Base-by-base conservation (phyloP, 2,797 vertebrate genomes). In the Cynodonichthys magdalenae region DNA sequence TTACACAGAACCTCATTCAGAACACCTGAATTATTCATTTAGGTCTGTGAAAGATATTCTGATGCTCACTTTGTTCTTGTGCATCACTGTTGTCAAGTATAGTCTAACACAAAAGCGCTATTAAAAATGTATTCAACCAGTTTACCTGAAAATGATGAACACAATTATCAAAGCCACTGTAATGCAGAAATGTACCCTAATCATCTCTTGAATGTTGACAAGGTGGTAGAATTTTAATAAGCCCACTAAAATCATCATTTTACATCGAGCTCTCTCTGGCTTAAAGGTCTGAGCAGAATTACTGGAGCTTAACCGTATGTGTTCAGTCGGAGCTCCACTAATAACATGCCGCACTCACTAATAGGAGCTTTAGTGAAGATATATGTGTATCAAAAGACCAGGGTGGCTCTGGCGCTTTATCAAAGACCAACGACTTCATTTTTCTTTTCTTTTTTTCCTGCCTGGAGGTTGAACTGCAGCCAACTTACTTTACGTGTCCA, bases 311-410 rank as follows among this genome's bases (percentile, higher is more conserved):
- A 87, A 76, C 74, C 61, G 60, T 65, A 51, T 53, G 66, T 71
- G 75, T 76, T 79, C 59, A 74, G 69, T 69, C 60, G 14, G 41
- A 69, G 52, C 55, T 39, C 71, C n/a, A 42, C 57, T 75, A 85
- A 90, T 85, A 61, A 85, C 53, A 79, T 57, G 66, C 69, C 66
- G 57, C 69, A 66, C 53, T 44, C 45, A 57, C 80, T 86, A 86
- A 84, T 75, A 81, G 66, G 68, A 57, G 79, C 69, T 81, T 86
- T 60, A 73, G 71, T 34, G 50, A 57, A 81, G 76, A 78, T 77
- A 61, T 75, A 63, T 79, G 77, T 75, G 45, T 72, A 71, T 78
- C 58, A 72, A 75, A 75, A 74, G 42, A 27, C 34, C 41, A 72
- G 74, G 59, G 62, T 56, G 72, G 71, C 31, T 64, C 50, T 28